Evolutionary conservation across 2,888 invertebrate species (phyloP), one percentile per base, ranked within the genome.

Genomic region (Yponomeuta plumbellus): DNA sequence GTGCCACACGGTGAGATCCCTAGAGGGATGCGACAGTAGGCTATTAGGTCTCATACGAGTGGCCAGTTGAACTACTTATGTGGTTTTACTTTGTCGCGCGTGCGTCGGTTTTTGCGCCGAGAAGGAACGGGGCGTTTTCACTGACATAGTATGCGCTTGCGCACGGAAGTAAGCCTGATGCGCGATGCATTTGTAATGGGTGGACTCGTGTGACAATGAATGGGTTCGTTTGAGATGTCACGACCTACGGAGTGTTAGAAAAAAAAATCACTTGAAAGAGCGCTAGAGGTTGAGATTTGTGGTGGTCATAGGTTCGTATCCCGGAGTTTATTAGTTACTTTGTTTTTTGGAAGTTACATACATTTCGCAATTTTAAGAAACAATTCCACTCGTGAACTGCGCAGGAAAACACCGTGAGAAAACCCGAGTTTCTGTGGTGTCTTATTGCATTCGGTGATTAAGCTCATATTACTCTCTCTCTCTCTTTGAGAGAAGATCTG

Each of bases 61-160:
- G 3, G 44, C 17, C 17, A 52, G 44, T 52, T 52, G 44, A 52
- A 17, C 44, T 5, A 52, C 44, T 52, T 17, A 52, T 52, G 2
- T 17, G 1, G 17, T 8, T 52, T 68, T 69, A 44, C 63, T 63
- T 17, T 73, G 21, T 11, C 58, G 58, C 58, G 58, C 58, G 21
- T 22, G 58, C 58, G 58, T 58, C 70, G 70, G 70, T 73, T 70
- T 66, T 67, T 67, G 40, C 61, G 5, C 44, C 13, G 65, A 8
- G 52, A 13, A 39, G 73, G 74, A 73, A 17, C 59, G 69, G 21
- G n/a, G n/a, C 8, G 65, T 66, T 69, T 68, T 68, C 68, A 64
- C 68, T 67, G 68, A 61, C 68, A 69, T 61, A 59, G 67, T 58
- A 69, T 69, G 65, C 56, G 64, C 26, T 61, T 61, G 64, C 40